Evolutionary conservation across 2,113 vertebrate genomes (phyloP).

Genomic region (Festucalex cinctus): DNA sequence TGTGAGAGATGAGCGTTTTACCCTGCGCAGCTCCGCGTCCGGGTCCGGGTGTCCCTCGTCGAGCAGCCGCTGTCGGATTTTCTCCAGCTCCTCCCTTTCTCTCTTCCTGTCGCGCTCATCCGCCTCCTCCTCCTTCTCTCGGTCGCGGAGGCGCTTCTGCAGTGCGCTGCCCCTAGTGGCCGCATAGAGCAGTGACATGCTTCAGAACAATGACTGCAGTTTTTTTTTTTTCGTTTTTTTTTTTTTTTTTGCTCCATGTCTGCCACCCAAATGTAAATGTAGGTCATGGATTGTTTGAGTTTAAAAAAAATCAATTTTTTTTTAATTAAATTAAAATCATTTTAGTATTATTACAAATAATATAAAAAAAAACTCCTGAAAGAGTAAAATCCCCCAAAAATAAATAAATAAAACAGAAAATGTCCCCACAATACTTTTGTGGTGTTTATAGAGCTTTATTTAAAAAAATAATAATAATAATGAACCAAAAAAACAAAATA

Average conservation of each 20-base stretch:
- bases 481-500: no score
- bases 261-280: slow-evolving; percentile 25
- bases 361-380: no score
- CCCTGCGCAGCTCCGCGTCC: slow-evolving; percentile 95
- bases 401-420: no score
- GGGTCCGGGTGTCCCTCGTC: slow-evolving; percentile 98
- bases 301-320: no score
- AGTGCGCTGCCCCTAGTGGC: slow-evolving; percentile 92
- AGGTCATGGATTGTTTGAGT: slow-evolving; percentile 21
- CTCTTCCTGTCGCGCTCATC: slow-evolving; percentile 97
- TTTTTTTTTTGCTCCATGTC: slow-evolving; percentile 4
- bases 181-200: slow-evolving; percentile 31
- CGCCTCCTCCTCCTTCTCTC: slow-evolving; percentile 96
- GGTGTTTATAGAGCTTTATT: no score
- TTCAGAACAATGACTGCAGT: slow-evolving; percentile 49
- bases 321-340: no score
- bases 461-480: no score
- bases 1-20: slow-evolving; percentile 52
- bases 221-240: background rate
- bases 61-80: slow-evolving; percentile 94
- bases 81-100: slow-evolving; percentile 96
- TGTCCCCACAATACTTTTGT: no score
- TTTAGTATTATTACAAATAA: no score
- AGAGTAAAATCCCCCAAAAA: no score
- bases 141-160: slow-evolving; percentile 94